Percentiles rank a stretch among this genome's conserved stretches.
Evolutionary conservation across 2,888 invertebrate genomes (phyloP).

Genomic region (Axea sp.): DNA sequence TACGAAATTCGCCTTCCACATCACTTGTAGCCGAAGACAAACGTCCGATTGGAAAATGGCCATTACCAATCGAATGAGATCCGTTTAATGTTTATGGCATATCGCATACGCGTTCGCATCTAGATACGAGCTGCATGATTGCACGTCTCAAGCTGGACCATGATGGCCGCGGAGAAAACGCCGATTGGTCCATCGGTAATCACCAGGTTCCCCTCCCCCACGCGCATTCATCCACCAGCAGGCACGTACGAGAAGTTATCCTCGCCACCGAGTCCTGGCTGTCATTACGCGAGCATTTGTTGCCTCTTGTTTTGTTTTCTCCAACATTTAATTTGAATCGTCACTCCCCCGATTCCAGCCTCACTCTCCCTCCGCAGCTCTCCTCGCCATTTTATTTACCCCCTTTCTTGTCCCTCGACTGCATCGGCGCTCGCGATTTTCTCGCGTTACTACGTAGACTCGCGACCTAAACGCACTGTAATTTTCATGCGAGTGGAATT

Average conservation of each 20-base stretch:
- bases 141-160: slow-evolving; percentile 78
- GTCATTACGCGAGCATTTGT: slow-evolving; percentile 76
- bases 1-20: slow-evolving; percentile 26
- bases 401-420: slow-evolving; percentile 41
- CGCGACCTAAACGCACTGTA: slow-evolving; percentile 36
- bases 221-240: slow-evolving; percentile 61
- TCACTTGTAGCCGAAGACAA: slow-evolving; percentile 17
- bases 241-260: slow-evolving; percentile 64
- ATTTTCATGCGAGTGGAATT: slow-evolving; percentile 40
- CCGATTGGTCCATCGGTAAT: slow-evolving; percentile 78
- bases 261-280: slow-evolving; percentile 67
- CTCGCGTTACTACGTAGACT: slow-evolving; percentile 30
- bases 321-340: slow-evolving; percentile 76
- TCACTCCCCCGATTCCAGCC: slow-evolving; percentile 65
- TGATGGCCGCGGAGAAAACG: slow-evolving; percentile 78
- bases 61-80: slow-evolving; percentile 56
- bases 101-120: slow-evolving; percentile 38
- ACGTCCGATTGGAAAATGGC: slow-evolving; percentile 53
- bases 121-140: slow-evolving; percentile 73
- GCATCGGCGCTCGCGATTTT: slow-evolving; percentile 30
- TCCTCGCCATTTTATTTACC: slow-evolving; percentile 36
- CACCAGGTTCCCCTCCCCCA: slow-evolving; percentile 73
- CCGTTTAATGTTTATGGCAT: slow-evolving; percentile 57
- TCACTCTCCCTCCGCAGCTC: slow-evolving; percentile 17
- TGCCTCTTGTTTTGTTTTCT: slow-evolving; percentile 64